Base-by-base conservation (phyloP, 2,113 vertebrate species). In the Nycticorax nycticorax region DNA sequence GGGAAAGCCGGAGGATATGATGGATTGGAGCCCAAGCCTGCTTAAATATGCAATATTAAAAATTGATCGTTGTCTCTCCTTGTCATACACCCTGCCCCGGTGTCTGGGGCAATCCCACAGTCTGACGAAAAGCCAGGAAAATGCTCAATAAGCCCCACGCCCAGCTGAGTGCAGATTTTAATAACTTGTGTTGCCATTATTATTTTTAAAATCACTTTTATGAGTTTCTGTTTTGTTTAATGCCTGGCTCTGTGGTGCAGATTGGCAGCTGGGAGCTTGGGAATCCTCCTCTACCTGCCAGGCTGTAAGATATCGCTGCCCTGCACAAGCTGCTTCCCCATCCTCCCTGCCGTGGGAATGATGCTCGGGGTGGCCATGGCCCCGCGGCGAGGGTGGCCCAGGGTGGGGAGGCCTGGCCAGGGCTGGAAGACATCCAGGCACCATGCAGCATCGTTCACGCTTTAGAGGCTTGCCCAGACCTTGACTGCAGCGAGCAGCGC, bases 41-140 rank as follows among this genome's bases (percentile, higher is more conserved):
- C 92, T 96, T 92, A 96, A 96, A 96, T 97, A 97, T 96, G 97
- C 96, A 97, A 96, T 97, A 97, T 97, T 97, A 97, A 96, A 96
- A 95, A 97, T 97, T 96, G 97, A 97, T 96, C 43, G 6, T 94
- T 95, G 95, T 97, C 92, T 96, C 92, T 97, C 59, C 93, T 94
- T 97, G 94, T 97, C 94, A 95, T 92, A 94, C 82, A 93, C 79
- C 68, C 85, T 92, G 91, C 93, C 91, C 93, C 1, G 0, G 67
- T 74, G 92, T 95, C 90, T 97, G 96, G 96, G 97, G 93, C 96
- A 95, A 95, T 95, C 92, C 92, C 90, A 64, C 60, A 69, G 66
- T 33, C 79, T 84, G 90, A 78, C 21, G 14, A 76, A 85, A 92
- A 95, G 91, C 82, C 88, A 92, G 73, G 71, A 81, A 97, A 94